Evolutionary conservation across 2,888 invertebrate genomes (phyloP).

Genomic region (Lycaena phlaeas): DNA sequence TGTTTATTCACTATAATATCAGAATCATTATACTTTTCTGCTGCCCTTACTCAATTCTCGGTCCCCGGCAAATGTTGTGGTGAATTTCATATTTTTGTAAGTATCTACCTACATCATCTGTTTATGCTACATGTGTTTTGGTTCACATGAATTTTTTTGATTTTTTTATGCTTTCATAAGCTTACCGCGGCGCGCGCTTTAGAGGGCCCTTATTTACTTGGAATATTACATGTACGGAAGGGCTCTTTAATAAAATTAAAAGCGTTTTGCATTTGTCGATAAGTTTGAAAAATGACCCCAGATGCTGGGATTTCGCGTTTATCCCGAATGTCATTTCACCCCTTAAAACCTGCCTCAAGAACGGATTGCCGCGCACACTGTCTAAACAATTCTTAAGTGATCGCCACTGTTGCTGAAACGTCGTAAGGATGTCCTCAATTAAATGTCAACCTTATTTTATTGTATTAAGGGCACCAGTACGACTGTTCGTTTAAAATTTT

Average conservation of each 20-base stretch:
- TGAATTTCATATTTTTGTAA: slow-evolving; percentile 74
- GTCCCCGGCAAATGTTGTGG: slow-evolving; percentile 71
- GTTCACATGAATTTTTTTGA: slow-evolving; percentile 70
- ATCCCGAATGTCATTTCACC: slow-evolving; percentile 65
- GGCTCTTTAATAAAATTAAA: slow-evolving; percentile 27
- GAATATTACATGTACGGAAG: slow-evolving; percentile 61
- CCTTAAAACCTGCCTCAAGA: slow-evolving; percentile 63
- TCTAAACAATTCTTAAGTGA: slow-evolving; percentile 63
- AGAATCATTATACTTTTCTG: slow-evolving; percentile 24
- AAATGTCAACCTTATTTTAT: slow-evolving; percentile 18
- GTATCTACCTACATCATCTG: slow-evolving; percentile 70
- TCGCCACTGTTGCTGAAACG: slow-evolving; percentile 32
- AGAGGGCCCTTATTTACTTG: slow-evolving; percentile 52
- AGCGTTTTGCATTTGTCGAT: slow-evolving; percentile 20
- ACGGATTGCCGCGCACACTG: slow-evolving; percentile 61
- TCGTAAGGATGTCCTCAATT: slow-evolving; percentile 15
- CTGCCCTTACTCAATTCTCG: slow-evolving; percentile 40
- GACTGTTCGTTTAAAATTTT: slow-evolving; percentile 34
- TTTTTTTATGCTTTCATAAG: slow-evolving; percentile 71
- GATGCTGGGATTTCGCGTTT: slow-evolving; percentile 47
- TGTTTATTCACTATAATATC: too few relatives aligned
- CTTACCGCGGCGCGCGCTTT: slow-evolving; percentile 51
- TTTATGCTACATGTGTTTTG: slow-evolving; percentile 71
- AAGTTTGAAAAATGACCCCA: slow-evolving; percentile 61
- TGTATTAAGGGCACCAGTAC: not conserved